These are phyloP conservation scores for Alligator sinensis DNA, from an alignment of 2,113 vertebrate genomes.

Conservation along the genomic window DNA sequence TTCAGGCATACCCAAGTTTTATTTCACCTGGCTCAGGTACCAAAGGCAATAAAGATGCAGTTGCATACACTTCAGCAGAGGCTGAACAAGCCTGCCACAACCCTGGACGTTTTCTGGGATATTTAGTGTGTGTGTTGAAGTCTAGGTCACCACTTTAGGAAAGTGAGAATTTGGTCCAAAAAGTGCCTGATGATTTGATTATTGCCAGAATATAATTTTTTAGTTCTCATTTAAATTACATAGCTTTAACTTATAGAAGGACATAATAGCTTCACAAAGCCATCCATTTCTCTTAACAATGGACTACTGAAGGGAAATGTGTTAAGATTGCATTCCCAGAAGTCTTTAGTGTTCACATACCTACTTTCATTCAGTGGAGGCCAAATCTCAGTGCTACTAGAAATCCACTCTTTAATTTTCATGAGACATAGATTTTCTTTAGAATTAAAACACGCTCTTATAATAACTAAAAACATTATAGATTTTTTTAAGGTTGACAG, in stretches of 20 bases:
- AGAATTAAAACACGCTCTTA: neutral
- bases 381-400: neutral
- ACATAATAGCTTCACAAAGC: neutral
- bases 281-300: neutral
- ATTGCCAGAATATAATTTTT: neutral
- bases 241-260: neutral
- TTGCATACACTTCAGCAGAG: neutral
- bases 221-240: neutral
- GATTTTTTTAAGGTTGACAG: neutral
- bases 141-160: accelerated
- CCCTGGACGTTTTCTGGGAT: accelerated
- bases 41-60: neutral
- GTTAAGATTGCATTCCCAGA: neutral
- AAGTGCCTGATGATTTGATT: neutral
- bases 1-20: neutral
- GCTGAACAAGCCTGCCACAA: neutral
- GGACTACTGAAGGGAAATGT: neutral
- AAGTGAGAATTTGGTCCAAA: neutral
- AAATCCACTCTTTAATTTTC: neutral
- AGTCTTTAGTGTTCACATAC: neutral
- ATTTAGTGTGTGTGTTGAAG: neutral
- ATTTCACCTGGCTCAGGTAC: too few species aligned
- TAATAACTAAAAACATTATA: neutral
- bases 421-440: neutral
- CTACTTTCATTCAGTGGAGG: neutral